Evolutionary conservation across 2,113 vertebrate genomes (phyloP), one percentile per base, ranked within the genome.

Genomic region (Tachysurus vachellii): DNA sequence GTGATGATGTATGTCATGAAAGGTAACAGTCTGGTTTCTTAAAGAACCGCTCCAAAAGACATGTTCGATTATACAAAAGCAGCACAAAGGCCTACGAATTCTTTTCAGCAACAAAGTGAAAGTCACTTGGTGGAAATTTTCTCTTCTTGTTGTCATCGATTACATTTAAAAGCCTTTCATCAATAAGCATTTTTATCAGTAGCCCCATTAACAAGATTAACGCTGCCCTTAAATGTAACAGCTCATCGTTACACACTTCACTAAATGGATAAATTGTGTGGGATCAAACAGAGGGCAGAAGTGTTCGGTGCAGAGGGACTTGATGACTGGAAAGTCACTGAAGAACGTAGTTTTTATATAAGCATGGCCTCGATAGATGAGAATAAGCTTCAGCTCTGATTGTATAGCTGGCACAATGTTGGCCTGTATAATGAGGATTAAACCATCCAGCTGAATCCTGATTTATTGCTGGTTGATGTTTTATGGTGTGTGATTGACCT

Each of bases 131-230:
- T 44, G 57, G 31, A 14, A 44, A 7, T 23, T 26, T 61, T 81
- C 0, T 26, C 19, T 81, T 61, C 31, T 44, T 21, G 17, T 26
- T 44, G 44, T 6, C 36, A 81, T 19, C 9, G 79, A 61, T 61
- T 42, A 42, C 79, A 42, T 59, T 81, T 81, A 59, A 59, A 57
- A 80, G 54, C 31, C 56, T 80, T 80, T 59, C 54, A 61, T 80
- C 56, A 23, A 44, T 57, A 59, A 57, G 77, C 28, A 19, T 61
- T 81, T 81, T 42, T 42, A 56, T 80, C 79, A 11, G 8, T 42
- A 36, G 14, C 31, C 26, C 19, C 31, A 26, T 61, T 44, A 81
- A 81, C 5, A 81, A 61, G 79, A 81, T 61, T 23, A 26, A 61
- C 56, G 26, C 54, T 36, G 79, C 11, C 10, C 19, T 80, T 59